Conservation (phyloP, 2,113 vertebrate species). For the Strigops habroptila region DNA sequence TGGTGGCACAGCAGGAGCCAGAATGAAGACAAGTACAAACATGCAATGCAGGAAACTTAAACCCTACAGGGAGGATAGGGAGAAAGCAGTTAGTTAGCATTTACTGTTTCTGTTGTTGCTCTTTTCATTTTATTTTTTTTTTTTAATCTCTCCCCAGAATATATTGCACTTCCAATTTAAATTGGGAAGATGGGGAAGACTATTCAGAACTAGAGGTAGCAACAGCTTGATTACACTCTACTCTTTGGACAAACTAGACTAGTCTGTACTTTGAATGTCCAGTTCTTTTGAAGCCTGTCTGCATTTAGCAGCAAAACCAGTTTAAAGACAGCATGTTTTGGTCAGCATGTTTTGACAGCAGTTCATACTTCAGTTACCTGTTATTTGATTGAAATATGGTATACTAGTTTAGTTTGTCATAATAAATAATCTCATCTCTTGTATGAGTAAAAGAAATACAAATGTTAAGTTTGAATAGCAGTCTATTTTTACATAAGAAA, state of each 20-base stretch:
- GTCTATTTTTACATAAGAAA: neutral
- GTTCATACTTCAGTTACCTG: neutral
- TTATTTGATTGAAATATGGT: neutral
- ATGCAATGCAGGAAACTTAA: neutral
- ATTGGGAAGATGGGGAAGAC: neutral
- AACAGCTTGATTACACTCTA: accelerated
- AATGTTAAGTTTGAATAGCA: neutral
- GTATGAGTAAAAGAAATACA: neutral
- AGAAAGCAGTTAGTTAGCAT: neutral
- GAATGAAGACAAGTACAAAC: neutral
- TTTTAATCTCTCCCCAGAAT: neutral
- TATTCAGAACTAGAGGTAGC: neutral
- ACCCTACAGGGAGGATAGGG: neutral
- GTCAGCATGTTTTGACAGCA: neutral
- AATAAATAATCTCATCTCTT: neutral
- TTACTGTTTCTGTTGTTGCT: neutral
- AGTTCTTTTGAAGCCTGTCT: neutral
- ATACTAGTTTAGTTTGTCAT: neutral
- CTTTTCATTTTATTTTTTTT: neutral
- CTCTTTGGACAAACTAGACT: neutral
- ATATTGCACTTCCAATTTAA: neutral
- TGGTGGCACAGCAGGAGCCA: neutral
- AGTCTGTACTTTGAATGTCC: neutral
- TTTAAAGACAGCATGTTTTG: neutral
- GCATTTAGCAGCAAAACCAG: neutral